Conservation (phyloP, 1,140 invertebrate species). For the Magallana angulata region DNA sequence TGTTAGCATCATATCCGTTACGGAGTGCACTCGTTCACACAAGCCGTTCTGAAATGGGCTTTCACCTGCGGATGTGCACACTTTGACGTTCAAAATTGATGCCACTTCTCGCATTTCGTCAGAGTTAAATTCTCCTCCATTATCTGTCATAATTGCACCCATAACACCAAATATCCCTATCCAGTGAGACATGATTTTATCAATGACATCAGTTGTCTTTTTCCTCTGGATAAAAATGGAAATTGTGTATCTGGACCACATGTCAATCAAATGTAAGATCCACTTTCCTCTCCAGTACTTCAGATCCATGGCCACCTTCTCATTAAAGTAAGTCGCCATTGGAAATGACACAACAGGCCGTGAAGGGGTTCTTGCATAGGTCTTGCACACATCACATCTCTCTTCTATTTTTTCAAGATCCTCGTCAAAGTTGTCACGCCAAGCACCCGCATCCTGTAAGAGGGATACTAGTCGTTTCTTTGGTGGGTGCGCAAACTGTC, state of each 20-base stretch:
- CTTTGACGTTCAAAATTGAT: slow-evolving; percentile 57
- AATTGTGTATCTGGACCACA: slow-evolving; percentile 45
- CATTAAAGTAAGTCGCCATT: slow-evolving; percentile 51
- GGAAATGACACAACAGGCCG: slow-evolving; percentile 42
- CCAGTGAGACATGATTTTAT: slow-evolving; percentile 48
- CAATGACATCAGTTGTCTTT: slow-evolving; percentile 48
- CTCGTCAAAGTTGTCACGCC: slow-evolving; percentile 17
- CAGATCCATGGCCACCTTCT: slow-evolving; percentile 56
- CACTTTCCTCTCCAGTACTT: slow-evolving; percentile 40
- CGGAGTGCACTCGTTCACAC: slow-evolving; percentile 53
- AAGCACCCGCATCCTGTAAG: slow-evolving; percentile 30
- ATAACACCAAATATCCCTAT: slow-evolving; percentile 50
- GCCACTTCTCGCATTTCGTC: slow-evolving; percentile 59
- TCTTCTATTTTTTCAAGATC: slow-evolving; percentile 40
- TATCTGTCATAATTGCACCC: slow-evolving; percentile 48
- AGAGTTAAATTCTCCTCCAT: slow-evolving; percentile 55
- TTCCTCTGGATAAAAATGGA: slow-evolving; percentile 49
- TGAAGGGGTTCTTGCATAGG: slow-evolving; percentile 51
- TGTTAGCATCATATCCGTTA: slow-evolving; percentile 42
- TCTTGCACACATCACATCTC: slow-evolving; percentile 58
- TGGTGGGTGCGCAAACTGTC: slow-evolving; percentile 47
- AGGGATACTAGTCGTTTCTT: slow-evolving; percentile 37
- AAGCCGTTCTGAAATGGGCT: slow-evolving; percentile 60
- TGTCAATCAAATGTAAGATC: slow-evolving; percentile 54
- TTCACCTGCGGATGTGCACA: slow-evolving; percentile 55